phyloP scores from a whole-genome alignment of 2,797 vertebrate genomes.

The Adrianichthys oophorus region DNA sequence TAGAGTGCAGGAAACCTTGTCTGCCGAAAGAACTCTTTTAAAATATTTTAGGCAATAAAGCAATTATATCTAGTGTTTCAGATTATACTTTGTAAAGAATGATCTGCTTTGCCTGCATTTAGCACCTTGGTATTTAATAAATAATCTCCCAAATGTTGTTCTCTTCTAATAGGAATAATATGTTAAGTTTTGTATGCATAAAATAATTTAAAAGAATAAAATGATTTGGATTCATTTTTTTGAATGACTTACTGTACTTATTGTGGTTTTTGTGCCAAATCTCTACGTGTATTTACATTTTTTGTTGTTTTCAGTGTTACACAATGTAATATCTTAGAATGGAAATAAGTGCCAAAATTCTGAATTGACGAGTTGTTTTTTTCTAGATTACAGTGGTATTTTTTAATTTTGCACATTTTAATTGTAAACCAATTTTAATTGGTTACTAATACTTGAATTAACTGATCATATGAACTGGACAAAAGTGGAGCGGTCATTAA shows the following conservation, averaged over 20 bases:
- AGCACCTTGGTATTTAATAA: conserved; percentile 16
- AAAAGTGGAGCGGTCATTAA: too few relatives aligned
- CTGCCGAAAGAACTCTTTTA: neutral
- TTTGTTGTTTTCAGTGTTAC: too few relatives aligned
- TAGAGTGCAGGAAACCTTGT: conserved; percentile 1
- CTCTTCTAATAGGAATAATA: conserved; percentile 1
- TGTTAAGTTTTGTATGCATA: neutral
- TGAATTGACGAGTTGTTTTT: too few relatives aligned
- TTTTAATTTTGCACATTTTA: too few relatives aligned
- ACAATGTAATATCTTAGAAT: too few relatives aligned
- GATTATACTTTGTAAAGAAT: conserved; percentile 1
- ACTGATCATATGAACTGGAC: too few relatives aligned
- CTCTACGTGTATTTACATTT: too few relatives aligned
- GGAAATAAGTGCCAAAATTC: too few relatives aligned
- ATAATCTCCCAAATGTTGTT: conserved; percentile 16
- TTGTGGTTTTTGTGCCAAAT: too few relatives aligned
- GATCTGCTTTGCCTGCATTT: conserved; percentile 6
- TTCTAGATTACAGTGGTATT: too few relatives aligned
- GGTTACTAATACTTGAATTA: too few relatives aligned
- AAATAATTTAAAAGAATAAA: neutral
- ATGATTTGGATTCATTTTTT: neutral
- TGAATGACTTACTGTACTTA: neutral
- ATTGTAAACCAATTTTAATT: too few relatives aligned
- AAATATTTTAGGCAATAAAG: neutral
- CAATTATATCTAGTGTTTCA: neutral